Evolutionary conservation across 2,113 vertebrate genomes (phyloP).

Genomic region (Capricornis sumatraensis): DNA sequence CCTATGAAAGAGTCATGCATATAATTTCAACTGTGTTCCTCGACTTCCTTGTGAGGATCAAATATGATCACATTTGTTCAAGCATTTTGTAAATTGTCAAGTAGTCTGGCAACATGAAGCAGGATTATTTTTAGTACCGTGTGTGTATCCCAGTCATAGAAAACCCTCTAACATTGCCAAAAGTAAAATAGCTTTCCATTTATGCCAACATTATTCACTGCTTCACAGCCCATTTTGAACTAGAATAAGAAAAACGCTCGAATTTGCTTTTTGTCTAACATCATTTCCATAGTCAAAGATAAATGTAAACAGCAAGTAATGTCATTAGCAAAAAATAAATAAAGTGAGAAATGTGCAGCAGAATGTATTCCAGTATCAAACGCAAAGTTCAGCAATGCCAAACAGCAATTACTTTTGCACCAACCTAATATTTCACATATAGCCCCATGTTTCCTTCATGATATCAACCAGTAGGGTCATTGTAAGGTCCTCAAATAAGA

Average conservation of each 20-base stretch:
- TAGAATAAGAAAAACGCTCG: background rate
- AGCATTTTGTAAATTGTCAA: conserved; percentile 7
- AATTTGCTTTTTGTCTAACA: background rate
- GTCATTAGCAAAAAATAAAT: background rate
- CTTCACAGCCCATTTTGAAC: background rate
- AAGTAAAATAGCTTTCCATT: background rate
- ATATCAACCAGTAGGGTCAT: background rate
- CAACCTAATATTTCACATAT: background rate
- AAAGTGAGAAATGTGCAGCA: background rate
- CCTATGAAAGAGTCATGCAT: background rate
- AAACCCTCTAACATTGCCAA: background rate
- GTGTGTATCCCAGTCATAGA: background rate
- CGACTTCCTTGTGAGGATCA: background rate
- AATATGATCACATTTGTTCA: background rate
- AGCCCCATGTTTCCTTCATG: background rate
- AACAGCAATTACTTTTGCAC: background rate
- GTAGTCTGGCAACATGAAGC: background rate
- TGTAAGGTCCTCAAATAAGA: background rate
- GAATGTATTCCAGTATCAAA: background rate
- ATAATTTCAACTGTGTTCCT: background rate
- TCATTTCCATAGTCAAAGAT: background rate
- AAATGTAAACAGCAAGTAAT: background rate
- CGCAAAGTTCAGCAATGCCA: background rate
- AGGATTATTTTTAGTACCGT: background rate
- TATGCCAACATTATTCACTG: background rate